Base-by-base conservation (phyloP, 2,888 invertebrate genomes). In the Argynnis bischoffii region DNA sequence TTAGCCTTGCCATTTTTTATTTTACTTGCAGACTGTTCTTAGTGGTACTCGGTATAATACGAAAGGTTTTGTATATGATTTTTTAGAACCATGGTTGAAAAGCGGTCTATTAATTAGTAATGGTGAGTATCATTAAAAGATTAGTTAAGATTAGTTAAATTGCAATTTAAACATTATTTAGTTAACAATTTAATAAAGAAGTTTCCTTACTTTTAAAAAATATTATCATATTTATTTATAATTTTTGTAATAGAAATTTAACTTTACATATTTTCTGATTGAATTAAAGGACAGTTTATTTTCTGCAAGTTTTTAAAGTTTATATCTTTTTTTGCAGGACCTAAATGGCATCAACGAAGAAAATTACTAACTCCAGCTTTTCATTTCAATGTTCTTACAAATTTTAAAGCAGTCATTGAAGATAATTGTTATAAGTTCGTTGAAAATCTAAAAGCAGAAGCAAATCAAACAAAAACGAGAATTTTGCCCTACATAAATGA, bases 341-440 rank as follows among this genome's bases (percentile, higher is more conserved):
- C 75, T 46, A 95, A 95, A 82, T 95, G 95, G 95, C 93, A 93
- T 46, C 78, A 81, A 0, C 88, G 95, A n/a, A 84, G 95, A 64
- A 95, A 94, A 80, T 89, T 95, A 63, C 79, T 95, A 4, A 95
- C 95, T 0, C 94, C 95, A 0, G 92, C 95, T 0, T 95, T 95
- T 77, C 95, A 95, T 78, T 95, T 95, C 71, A 95, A 94, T 74
- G 92, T 95, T 64, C 79, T 95, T 6, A 88, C 92, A 69, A 79
- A 85, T 69, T 92, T 88, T 72, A 82, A 81, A 48, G 77, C 84
- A 0, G 79, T 89, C n/a, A 83, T 94, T 16, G 83, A 88, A 66
- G 90, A 93, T 67, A 93, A 93, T 60, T 83, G 85, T n/a, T 79
- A 84, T 15, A 82, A 80, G 15, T 77, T 94, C 56, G 81, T 91